Conservation (phyloP, 2,888 invertebrate species). For the Orthonevra nobilis region DNA sequence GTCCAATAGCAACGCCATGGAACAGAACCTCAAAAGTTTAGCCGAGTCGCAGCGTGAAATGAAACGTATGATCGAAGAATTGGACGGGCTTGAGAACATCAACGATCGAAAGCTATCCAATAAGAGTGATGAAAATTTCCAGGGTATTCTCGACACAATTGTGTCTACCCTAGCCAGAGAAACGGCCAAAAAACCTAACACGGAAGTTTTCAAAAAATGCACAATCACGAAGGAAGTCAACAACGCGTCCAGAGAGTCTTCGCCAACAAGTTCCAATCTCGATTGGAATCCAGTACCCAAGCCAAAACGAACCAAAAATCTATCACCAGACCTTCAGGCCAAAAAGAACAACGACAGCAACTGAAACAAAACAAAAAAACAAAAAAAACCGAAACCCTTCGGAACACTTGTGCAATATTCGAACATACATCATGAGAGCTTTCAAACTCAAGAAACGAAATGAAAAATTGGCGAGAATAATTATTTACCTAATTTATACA, state of each 20-base stretch:
- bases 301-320: slow-evolving; percentile 77
- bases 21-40: slow-evolving; percentile 70
- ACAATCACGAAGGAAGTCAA: slow-evolving; percentile 75
- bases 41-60: slow-evolving; percentile 71
- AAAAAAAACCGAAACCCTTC: too few relatives aligned
- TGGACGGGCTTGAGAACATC: slow-evolving; percentile 57
- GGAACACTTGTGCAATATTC: slow-evolving; percentile 53
- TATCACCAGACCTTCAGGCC: slow-evolving; percentile 68
- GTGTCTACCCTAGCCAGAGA: slow-evolving; percentile 45
- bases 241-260: slow-evolving; percentile 75
- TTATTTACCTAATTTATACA: slow-evolving; percentile 20
- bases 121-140: slow-evolving; percentile 56
- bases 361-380: neutral
- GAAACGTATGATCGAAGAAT: slow-evolving; percentile 71
- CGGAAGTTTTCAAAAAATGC: slow-evolving; percentile 76
- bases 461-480: slow-evolving; percentile 23
- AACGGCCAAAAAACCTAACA: slow-evolving; percentile 53
- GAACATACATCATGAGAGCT: slow-evolving; percentile 2
- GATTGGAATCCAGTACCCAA: slow-evolving; percentile 80
- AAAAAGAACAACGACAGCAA: slow-evolving; percentile 54
- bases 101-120: slow-evolving; percentile 57
- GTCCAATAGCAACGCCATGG: slow-evolving; percentile 44
- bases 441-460: slow-evolving; percentile 11
- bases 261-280: slow-evolving; percentile 78
- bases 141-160: slow-evolving; percentile 53